Conservation (phyloP, 2,888 invertebrate genomes). For the Halictus quadricinctus region DNA sequence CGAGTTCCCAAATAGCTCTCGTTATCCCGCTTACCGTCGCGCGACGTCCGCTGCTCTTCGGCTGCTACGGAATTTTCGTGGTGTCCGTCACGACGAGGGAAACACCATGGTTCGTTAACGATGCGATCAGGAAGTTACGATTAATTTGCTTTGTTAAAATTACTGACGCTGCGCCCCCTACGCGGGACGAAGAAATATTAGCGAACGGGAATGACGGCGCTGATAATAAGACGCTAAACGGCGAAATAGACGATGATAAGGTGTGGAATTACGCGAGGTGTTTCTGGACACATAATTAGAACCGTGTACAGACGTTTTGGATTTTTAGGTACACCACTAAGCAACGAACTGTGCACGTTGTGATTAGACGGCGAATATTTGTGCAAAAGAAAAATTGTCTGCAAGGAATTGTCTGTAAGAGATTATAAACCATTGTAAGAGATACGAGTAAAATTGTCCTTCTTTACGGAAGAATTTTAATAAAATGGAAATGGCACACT, state of each 20-base stretch:
- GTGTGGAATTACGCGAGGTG: neutral
- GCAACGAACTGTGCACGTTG: too few species aligned
- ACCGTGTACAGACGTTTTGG: neutral
- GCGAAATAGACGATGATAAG: neutral
- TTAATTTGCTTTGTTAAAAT: slow-evolving; percentile 10
- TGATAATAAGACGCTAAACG: neutral
- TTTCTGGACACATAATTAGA: neutral
- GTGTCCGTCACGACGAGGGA: neutral
- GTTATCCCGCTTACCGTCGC: slow-evolving; percentile 44
- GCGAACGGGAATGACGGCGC: neutral
- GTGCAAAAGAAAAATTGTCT: too few species aligned
- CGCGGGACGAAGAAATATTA: neutral
- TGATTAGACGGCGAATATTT: neutral
- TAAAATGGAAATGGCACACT: too few species aligned
- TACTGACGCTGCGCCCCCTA: neutral
- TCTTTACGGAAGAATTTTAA: too few species aligned
- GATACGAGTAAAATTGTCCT: too few species aligned
- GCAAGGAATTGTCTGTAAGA: too few species aligned
- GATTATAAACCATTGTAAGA: too few species aligned
- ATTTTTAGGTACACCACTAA: neutral
- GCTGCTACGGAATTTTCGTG: neutral
- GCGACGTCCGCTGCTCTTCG: slow-evolving; percentile 24
- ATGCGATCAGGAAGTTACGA: neutral
- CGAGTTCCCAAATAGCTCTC: slow-evolving; percentile 63
- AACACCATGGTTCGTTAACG: neutral